Percentiles rank a stretch among this genome's conserved stretches.
Conservation (phyloP, 2,113 vertebrate species). For the Pimephales promelas region DNA sequence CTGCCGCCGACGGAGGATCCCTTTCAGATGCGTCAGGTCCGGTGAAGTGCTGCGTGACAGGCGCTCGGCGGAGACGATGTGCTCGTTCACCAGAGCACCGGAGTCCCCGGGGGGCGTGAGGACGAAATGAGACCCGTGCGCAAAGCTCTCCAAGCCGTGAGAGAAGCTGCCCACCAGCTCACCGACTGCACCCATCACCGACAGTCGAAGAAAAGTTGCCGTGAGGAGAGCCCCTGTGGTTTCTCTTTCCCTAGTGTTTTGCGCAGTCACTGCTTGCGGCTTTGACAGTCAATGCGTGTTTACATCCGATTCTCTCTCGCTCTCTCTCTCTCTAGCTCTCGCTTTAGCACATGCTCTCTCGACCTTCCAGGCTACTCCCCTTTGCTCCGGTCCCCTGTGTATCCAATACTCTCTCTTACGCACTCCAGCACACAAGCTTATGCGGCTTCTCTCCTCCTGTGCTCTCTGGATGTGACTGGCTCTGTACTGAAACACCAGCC, state of each 20-base stretch:
- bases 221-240: conserved; percentile 43
- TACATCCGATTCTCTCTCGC: conserved; percentile 51
- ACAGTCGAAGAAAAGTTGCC: conserved; percentile 52
- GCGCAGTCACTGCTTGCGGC: conserved; percentile 63
- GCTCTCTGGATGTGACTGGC: conserved; percentile 29
- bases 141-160: conserved; percentile 83
- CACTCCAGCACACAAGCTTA: conserved; percentile 39
- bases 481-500: conserved; percentile 61
- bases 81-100: conserved; percentile 92
- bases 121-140: conserved; percentile 84
- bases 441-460: conserved; percentile 42
- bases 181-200: conserved; percentile 85
- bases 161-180: conserved; percentile 86
- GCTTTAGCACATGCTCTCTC: conserved; percentile 46
- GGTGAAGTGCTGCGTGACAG: conserved; percentile 91
- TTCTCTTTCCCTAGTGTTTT: conserved; percentile 54
- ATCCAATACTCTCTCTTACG: conserved; percentile 41
- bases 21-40: conserved; percentile 95
- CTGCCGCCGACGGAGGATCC: conserved; percentile 95
- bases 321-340: too few species aligned
- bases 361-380: conserved; percentile 53
- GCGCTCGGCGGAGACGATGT: conserved; percentile 93
- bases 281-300: conserved; percentile 47
- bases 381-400: conserved; percentile 35
- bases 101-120: conserved; percentile 88